A percentile compares a stretch with the other conserved stretches of the same genome.
These are phyloP conservation scores for Drosophila nigritarsus DNA, from an alignment of 2,888 invertebrate genomes.

Conservation along the genomic window DNA sequence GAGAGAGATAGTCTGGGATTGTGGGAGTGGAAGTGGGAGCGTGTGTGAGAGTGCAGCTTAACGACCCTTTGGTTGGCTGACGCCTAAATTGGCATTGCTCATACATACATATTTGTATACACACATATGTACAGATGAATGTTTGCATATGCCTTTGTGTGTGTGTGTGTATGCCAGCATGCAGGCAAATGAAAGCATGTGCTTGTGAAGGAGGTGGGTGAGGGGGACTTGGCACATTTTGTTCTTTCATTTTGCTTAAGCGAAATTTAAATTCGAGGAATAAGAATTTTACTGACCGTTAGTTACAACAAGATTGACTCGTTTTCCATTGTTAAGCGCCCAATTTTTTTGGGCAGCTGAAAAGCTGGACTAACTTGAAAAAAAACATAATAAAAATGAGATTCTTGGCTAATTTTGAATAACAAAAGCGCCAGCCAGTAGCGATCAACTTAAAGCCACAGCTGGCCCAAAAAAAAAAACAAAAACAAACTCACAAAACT, in stretches of 20 bases:
- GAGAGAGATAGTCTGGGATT: conserved; percentile 9
- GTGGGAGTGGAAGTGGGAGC: conserved; percentile 21
- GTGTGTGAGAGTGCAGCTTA: conserved; percentile 42
- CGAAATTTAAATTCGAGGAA: background rate
- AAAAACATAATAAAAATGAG: conserved; percentile 22
- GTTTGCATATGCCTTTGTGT: background rate
- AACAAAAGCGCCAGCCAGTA: conserved; percentile 50
- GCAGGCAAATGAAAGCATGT: background rate
- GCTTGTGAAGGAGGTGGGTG: background rate
- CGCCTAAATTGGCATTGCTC: conserved; percentile 8
- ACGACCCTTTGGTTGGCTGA: conserved; percentile 51
- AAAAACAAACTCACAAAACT: background rate
- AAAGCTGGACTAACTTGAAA: conserved; percentile 33
- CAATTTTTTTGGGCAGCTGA: conserved; percentile 37
- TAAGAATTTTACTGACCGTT: conserved; percentile 26
- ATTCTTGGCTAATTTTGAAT: conserved; percentile 63
- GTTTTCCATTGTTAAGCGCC: conserved; percentile 22
- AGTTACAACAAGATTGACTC: conserved; percentile 39
- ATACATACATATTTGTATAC: conserved; percentile 4
- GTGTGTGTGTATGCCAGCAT: background rate
- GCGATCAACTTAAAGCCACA: conserved; percentile 18
- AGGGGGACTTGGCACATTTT: background rate
- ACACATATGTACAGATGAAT: conserved; percentile 8
- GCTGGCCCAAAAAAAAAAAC: conserved; percentile 27
- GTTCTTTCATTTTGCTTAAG: background rate